Evolutionary conservation across 2,113 vertebrate species (phyloP), one percentile per base, ranked within the genome.

Genomic region (Sitta europaea): DNA sequence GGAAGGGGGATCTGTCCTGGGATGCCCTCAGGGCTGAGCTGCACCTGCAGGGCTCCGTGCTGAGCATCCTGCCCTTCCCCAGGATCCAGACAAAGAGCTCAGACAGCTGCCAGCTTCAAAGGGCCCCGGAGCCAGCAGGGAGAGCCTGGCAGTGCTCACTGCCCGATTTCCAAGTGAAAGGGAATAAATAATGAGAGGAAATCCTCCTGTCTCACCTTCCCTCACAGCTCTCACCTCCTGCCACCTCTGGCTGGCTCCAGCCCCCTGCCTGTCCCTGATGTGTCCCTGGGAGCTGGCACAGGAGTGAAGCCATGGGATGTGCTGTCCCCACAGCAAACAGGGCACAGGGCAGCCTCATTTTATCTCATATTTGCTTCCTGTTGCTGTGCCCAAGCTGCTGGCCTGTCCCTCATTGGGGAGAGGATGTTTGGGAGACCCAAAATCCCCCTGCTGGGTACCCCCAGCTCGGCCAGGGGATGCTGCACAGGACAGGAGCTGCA

Each of bases 151-250:
- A 79, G 75, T 4, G 65, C 84, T 88, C 12, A 1, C 53, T 51
- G 83, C 86, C 85, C 48, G 18, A 87, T 89, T 93, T 92, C 86
- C 84, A 86, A 94, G 78, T 73, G 95, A 94, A 96, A 95, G 87
- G 85, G 95, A 95, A 97, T 96, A 86, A 86, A 67, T 96, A 90
- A 96, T 71, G 82, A 96, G 95, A 91, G 87, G 93, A 97, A 95
- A 95, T 91, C 87, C 93, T 95, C 81, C 71, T 72, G 86, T 76
- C 88, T 94, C 81, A 92, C 89, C 71, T 95, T 96, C 54, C 84
- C 88, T 66, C 6, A 9, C 63, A 35, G 55, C 77, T 75, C 50
- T 73, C 74, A 62, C 59, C 58, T 51, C 15, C n/a, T 62, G 78
- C 68, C 65, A 80, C 84, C 22, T 50, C 91, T 11, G 43, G 7